Base-by-base conservation (phyloP, 2,888 invertebrate genomes). In the Carabus problematicus region DNA sequence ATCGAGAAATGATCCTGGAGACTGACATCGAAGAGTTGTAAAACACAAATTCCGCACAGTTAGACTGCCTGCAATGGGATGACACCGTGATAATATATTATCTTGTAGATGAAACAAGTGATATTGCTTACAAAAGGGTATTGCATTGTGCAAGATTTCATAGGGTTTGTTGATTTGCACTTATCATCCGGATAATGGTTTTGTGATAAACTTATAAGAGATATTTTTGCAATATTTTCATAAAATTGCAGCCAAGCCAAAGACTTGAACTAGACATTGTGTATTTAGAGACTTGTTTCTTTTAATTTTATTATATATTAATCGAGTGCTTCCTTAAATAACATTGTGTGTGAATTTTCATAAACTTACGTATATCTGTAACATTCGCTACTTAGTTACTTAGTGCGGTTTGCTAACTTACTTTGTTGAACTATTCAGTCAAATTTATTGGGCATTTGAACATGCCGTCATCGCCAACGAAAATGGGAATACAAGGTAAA, bases 1-100 rank as follows among this genome's bases (percentile, higher is more conserved):
- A 78, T 80, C 80, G 70, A 80, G 79, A 74, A 82, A 81, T 76
- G 86, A 87, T 78, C 87, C 87, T 75, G 87, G 87, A 75, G 87
- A 87, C 86, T 87, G 86, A 86, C 87, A 85, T 77, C 78, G 75
- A 77, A 77, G 76, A 64, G 72, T 71, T 62, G 54, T 19, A 9
- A 39, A 49, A 49, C 14, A 52, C 42, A 42, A 18, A 49, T 52
- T 59, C 58, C 18, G 60, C 39, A 56, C 52, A 59, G 39, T 40
- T 59, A 63, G 9, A 59, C 19, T 14, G 41, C 40, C 12, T 14
- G 41, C 40, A 42, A 55, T 64, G 66, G 66, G 66, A 66, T 66
- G 66, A 66, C 66, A 66, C 18, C 9, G 8, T 59, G 40, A 45
- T 12, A n/a, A 16, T 7, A n/a, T 18, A n/a, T 59, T 18, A n/a